Base-by-base conservation (phyloP, 1,140 invertebrate genomes). In the silkworm (Bombyx mori) region DNA sequence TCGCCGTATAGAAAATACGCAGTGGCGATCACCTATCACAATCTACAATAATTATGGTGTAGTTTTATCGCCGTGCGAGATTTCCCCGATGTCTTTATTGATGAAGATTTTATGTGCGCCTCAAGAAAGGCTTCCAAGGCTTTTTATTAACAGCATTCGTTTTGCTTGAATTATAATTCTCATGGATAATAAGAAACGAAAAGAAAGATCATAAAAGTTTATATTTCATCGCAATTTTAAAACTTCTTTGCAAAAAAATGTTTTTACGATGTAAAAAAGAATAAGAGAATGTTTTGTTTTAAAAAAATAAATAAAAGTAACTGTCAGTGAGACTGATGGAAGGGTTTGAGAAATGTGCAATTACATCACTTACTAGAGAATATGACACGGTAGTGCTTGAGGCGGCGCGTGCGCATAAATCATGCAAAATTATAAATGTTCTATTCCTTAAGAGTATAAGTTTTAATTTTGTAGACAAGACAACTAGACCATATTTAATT, bases 71-170 rank as follows among this genome's bases (percentile, higher is more conserved):
- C 54, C 52, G 12, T 56, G 54, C 45, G 63, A 74, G 71, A 73
- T 73, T 73, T 71, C 55, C 51, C 57, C 55, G 69, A 74, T 71
- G 69, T 69, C 71, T 74, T 69, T 71, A 74, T 74, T 71, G 63
- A 56, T 51, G 52, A 52, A 65, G 65, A 68, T 69, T 63, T 65
- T 65, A 35, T 35, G 26, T 35, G 26, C 26, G 26, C 26, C 26
- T 35, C 26, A 35, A 35, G 26, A 35, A 35, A 35, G 2, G 2
- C 4, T 35, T 5, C 26, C 2, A 35, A 5, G 26, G 2, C 4
- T 35, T 35, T 35, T 35, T 35, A 35, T 35, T 35, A 35, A 35
- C 26, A 35, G 1, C 4, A 35, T 35, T 35, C 26, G 26, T 35
- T 35, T 35, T 35, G 26, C 26, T 35, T 35, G 26, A 35, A 35